Evolutionary conservation across 2,113 vertebrate genomes (phyloP).

Genomic region (Pterocles orientalis): DNA sequence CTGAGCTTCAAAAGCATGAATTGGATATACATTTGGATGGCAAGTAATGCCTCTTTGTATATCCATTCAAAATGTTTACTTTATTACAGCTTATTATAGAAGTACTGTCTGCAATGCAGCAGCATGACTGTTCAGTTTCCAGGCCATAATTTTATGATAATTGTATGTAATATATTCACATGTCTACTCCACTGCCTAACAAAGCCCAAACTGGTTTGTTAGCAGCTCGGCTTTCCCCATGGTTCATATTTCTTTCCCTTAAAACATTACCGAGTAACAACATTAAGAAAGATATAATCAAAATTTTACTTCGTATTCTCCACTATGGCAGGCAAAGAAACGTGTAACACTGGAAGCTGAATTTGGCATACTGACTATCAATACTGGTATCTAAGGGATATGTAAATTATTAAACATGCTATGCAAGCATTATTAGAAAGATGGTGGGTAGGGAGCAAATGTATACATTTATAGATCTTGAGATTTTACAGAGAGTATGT

Average conservation of each 20-base stretch:
- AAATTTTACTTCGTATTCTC: constrained; percentile 8
- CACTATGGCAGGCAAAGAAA: neutral
- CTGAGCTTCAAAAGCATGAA: constrained; percentile 76
- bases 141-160: constrained; percentile 80
- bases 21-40: constrained; percentile 65
- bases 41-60: constrained; percentile 72
- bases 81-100: constrained; percentile 79
- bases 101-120: constrained; percentile 75
- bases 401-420: constrained; percentile 63
- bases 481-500: neutral
- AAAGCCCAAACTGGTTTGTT: constrained; percentile 63
- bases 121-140: constrained; percentile 75
- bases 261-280: constrained; percentile 1
- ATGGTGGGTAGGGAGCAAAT: neutral
- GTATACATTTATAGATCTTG: constrained; percentile 25
- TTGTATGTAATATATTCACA: constrained; percentile 77
- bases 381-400: constrained; percentile 48
- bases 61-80: constrained; percentile 73
- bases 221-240: neutral
- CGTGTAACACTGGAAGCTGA: neutral
- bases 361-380: constrained; percentile 14
- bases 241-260: constrained; percentile 12
- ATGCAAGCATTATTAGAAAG: constrained; percentile 33
- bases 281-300: constrained; percentile 18
- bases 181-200: constrained; percentile 64